Percentiles rank a stretch among this genome's conserved stretches.
Evolutionary conservation across 2,888 invertebrate genomes (phyloP).

Genomic region (Nomada flava): DNA sequence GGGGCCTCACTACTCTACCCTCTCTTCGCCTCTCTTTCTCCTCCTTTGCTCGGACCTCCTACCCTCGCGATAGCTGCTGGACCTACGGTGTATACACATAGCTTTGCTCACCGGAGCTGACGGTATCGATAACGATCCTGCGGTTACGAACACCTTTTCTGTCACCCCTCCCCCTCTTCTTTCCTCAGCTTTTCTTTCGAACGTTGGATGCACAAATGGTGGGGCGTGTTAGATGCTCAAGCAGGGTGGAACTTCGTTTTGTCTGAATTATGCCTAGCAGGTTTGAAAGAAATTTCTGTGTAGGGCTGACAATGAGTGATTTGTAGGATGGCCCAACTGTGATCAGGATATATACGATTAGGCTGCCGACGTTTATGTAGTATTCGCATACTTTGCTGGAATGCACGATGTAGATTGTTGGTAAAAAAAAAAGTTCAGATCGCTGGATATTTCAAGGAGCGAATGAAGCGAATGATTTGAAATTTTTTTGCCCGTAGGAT

Average conservation of each 20-base stretch:
- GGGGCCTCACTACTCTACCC: constrained; percentile 72
- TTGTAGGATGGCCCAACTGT: no score
- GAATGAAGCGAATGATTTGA: no score
- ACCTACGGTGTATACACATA: constrained; percentile 21
- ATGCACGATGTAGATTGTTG: no score
- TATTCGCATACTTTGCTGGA: no score
- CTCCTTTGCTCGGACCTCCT: constrained; percentile 53
- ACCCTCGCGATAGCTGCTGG: constrained; percentile 44
- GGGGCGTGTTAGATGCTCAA: neutral
- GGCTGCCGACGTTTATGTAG: no score
- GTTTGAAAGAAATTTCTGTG: no score
- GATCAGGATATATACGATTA: no score
- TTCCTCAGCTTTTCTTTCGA: neutral
- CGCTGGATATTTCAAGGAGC: no score
- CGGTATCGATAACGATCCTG: constrained; percentile 58
- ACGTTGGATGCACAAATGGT: neutral
- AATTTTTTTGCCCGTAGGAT: no score
- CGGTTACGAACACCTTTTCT: constrained; percentile 28
- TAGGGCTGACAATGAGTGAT: no score
- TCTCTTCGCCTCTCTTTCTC: constrained; percentile 59
- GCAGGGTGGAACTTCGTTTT: neutral
- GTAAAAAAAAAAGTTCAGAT: no score
- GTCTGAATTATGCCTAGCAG: neutral
- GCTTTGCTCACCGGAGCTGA: constrained; percentile 35
- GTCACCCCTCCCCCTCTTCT: neutral